phyloP scores from a whole-genome alignment of 2,797 vertebrate genomes.

The Luscinia megarhynchos region DNA sequence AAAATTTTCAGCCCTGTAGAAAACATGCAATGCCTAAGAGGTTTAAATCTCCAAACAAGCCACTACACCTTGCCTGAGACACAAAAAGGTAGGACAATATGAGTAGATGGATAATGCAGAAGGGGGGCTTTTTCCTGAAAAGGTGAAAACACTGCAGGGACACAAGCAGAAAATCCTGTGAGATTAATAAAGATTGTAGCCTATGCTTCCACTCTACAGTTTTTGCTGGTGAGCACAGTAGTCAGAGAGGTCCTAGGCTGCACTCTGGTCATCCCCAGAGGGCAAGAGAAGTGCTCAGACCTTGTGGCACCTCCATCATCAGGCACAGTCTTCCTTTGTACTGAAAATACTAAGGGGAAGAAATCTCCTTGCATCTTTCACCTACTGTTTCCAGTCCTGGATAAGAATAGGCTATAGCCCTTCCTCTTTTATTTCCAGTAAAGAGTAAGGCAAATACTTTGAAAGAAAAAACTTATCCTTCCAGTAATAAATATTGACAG shows the following conservation, averaged over 20 bases:
- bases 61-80: background rate
- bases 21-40: background rate
- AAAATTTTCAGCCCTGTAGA: background rate
- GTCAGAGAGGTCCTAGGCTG: background rate
- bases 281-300: background rate
- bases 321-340: background rate
- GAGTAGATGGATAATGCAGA: background rate
- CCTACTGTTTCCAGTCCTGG: background rate
- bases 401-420: background rate
- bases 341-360: background rate
- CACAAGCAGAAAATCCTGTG: background rate
- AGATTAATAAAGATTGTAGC: background rate
- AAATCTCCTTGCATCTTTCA: background rate
- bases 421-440: background rate
- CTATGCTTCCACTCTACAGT: background rate
- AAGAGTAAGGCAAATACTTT: background rate
- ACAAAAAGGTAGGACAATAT: background rate
- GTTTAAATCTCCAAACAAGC: background rate
- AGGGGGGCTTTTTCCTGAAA: background rate
- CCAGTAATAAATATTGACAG: background rate
- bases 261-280: background rate
- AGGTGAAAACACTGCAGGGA: background rate
- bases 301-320: background rate
- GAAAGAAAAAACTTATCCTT: background rate
- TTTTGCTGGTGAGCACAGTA: background rate